Evolutionary conservation across 2,888 invertebrate genomes (phyloP).

Genomic region (Drosophila crucigera): DNA sequence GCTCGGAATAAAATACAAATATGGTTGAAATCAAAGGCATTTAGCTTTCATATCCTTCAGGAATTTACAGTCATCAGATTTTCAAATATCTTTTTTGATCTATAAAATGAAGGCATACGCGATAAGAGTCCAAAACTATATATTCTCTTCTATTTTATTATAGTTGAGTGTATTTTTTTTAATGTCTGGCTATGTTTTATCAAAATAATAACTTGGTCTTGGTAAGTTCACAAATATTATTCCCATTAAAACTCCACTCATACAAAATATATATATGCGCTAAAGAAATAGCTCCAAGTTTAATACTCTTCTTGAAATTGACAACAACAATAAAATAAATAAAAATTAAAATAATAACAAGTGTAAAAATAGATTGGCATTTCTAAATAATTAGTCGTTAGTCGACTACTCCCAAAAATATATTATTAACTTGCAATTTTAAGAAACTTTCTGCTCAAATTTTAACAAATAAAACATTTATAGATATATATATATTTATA

Average conservation of each 20-base stretch:
- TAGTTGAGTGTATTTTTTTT: neutral
- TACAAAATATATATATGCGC: neutral
- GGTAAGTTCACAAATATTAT: neutral
- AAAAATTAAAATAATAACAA: neutral
- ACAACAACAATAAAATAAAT: neutral
- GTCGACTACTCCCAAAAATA: neutral
- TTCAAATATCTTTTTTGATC: neutral
- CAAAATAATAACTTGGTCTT: neutral
- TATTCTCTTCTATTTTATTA: neutral
- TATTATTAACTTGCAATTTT: neutral
- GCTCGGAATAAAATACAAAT: neutral
- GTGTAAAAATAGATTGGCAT: neutral
- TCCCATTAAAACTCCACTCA: no score
- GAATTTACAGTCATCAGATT: no score
- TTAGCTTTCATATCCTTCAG: no score
- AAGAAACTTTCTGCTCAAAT: neutral
- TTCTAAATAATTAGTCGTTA: neutral
- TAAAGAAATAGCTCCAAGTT: neutral
- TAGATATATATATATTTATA: neutral
- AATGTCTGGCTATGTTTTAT: no score
- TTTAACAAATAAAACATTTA: neutral
- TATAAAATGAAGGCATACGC: neutral
- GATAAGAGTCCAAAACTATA: neutral
- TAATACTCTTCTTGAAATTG: neutral
- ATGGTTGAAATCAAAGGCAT: no score